A percentile compares a stretch with the other conserved stretches of the same genome.
phyloP scores from a whole-genome alignment of 2,113 vertebrate genomes.

The Candoia aspera region DNA sequence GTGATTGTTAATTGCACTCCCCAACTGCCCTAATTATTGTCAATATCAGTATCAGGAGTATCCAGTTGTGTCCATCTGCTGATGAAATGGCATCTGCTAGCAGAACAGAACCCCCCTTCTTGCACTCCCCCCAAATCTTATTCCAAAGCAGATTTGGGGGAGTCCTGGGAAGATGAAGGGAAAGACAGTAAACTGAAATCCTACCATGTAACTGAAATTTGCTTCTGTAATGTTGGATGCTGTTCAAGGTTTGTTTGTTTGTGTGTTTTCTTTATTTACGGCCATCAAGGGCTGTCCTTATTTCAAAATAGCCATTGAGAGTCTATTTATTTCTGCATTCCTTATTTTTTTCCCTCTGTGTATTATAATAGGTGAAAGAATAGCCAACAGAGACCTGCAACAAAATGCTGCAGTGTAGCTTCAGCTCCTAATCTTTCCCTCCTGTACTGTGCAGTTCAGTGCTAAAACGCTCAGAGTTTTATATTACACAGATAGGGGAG shows the following conservation, averaged over 20 bases:
- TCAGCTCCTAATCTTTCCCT: neutral
- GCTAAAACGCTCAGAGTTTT: neutral
- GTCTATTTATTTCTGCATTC: neutral
- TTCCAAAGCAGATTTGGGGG: neutral
- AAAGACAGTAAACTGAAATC: neutral
- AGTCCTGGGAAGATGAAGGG: neutral
- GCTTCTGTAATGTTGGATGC: neutral
- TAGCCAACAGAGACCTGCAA: neutral
- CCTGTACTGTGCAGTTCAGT: neutral
- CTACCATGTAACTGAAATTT: neutral
- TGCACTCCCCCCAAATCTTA: neutral
- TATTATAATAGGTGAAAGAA: neutral
- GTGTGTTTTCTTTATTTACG: neutral
- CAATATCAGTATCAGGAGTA: neutral
- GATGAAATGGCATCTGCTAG: neutral
- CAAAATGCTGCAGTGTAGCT: neutral
- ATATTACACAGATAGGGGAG: neutral
- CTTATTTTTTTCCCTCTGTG: neutral
- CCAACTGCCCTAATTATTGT: neutral
- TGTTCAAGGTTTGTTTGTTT: neutral
- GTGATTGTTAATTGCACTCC: constrained; percentile 1
- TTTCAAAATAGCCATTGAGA: constrained; percentile 4
- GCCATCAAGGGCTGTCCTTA: neutral
- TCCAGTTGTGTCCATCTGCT: constrained; percentile 1
- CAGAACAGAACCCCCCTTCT: neutral